Conservation (phyloP, 2,797 vertebrate species). For the Platalea minor region DNA sequence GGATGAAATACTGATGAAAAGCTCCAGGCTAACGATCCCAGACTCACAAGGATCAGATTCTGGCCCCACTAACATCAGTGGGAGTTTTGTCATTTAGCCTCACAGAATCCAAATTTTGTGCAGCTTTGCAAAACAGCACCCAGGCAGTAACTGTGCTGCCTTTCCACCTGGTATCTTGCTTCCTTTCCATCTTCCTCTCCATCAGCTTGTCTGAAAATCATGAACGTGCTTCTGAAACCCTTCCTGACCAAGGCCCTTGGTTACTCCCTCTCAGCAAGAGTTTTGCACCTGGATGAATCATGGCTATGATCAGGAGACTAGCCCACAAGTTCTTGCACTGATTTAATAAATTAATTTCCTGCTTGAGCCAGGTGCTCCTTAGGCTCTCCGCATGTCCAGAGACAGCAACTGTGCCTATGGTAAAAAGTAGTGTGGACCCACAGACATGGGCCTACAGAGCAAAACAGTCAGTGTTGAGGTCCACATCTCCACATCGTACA, state of each 20-base stretch:
- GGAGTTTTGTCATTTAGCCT: neutral
- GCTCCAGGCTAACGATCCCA: neutral
- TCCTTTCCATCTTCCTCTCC: neutral
- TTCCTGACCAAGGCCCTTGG: neutral
- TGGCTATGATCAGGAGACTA: neutral
- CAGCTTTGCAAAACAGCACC: neutral
- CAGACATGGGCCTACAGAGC: neutral
- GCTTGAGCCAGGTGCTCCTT: neutral
- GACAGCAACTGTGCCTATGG: fast-evolving
- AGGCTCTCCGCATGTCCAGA: neutral
- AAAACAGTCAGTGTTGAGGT: neutral
- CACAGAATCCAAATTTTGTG: neutral
- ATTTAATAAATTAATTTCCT: neutral
- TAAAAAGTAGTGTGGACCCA: neutral
- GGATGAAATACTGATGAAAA: neutral
- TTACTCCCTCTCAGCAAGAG: neutral
- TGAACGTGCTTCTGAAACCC: neutral
- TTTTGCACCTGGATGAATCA: neutral
- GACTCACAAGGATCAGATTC: neutral
- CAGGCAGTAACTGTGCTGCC: neutral
- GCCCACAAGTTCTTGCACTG: neutral
- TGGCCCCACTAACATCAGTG: neutral
- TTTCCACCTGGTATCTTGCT: neutral
- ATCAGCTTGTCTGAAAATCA: neutral
- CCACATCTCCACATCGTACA: neutral